These are phyloP conservation scores for Pocillopora meandrina DNA, from an alignment of 92 coral and sea anemone species.

Conservation along the genomic window DNA sequence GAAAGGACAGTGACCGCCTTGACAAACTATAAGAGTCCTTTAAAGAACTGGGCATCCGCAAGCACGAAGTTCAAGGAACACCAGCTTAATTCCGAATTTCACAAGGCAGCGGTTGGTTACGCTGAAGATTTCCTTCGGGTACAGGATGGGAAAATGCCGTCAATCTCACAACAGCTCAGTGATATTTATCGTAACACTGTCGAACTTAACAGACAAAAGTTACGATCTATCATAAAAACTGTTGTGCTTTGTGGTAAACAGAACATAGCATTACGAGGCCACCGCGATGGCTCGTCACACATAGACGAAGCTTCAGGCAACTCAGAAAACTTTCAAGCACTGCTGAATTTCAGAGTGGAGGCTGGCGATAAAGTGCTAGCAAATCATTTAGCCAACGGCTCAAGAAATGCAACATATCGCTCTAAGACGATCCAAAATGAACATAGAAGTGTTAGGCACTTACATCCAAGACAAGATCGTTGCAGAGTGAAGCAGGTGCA, in stretches of 20 bases:
- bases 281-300: constrained; percentile 67
- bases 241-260: constrained; percentile 68
- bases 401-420: constrained; percentile 56
- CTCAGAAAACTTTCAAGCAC: constrained; percentile 76
- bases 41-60: constrained; percentile 48
- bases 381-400: constrained; percentile 53
- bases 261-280: constrained; percentile 68
- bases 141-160: constrained; percentile 40
- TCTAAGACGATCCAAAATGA: constrained; percentile 62
- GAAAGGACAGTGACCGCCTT: constrained; percentile 47
- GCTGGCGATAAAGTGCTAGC: constrained; percentile 60
- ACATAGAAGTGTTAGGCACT: constrained; percentile 44
- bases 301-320: constrained; percentile 48
- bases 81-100: constrained; percentile 38
- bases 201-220: constrained; percentile 58
- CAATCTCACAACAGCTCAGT: constrained; percentile 51
- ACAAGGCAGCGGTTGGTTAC: constrained; percentile 38
- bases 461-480: constrained; percentile 5
- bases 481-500: constrained; percentile 43
- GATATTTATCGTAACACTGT: constrained; percentile 47
- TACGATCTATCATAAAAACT: constrained; percentile 63
- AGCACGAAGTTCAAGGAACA: constrained; percentile 50
- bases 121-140: constrained; percentile 33
- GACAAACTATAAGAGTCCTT: constrained; percentile 46
- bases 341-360: constrained; percentile 67